Percentiles rank a stretch among this genome's conserved stretches.
Conservation (phyloP, 2,797 vertebrate genomes). For the Syngnathus rostellatus region DNA sequence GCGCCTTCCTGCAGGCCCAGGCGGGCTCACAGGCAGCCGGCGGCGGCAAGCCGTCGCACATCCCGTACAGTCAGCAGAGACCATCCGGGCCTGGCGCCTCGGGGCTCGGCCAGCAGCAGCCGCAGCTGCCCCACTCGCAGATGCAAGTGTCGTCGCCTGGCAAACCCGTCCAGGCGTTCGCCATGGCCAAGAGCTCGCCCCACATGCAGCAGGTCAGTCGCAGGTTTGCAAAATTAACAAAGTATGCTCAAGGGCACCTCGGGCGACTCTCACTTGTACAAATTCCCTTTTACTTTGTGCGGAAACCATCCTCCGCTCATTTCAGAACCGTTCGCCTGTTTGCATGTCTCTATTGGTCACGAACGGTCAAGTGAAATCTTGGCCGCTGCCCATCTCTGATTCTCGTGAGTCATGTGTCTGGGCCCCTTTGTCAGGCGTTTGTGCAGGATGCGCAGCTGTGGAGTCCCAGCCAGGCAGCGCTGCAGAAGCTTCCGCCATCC, state of each 20-base stretch:
- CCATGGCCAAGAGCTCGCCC: constrained; percentile 85
- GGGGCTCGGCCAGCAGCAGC: constrained; percentile 56
- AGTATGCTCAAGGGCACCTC: no score
- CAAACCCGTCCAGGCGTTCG: constrained; percentile 73
- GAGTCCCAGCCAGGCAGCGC: constrained; percentile 77
- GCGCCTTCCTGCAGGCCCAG: constrained; percentile 85
- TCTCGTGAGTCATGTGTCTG: not conserved
- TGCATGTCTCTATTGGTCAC: no score
- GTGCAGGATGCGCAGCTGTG: constrained; percentile 87
- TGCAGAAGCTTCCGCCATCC: constrained; percentile 77
- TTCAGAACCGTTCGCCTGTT: no score
- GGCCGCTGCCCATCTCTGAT: no score
- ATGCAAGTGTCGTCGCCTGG: constrained; percentile 80
- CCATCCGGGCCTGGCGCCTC: constrained; percentile 80
- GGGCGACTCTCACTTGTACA: no score
- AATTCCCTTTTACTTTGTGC: no score
- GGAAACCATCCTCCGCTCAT: no score
- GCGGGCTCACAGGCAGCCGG: constrained; percentile 78
- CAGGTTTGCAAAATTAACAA: no score
- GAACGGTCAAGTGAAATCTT: no score
- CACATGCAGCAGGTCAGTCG: constrained; percentile 83
- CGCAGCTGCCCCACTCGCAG: constrained; percentile 35
- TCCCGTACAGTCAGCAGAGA: constrained; percentile 98
- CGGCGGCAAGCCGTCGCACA: constrained; percentile 88
- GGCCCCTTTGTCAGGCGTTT: constrained; percentile 63